Base-by-base conservation (phyloP, 2,888 invertebrate species). In the Allygus modestus region DNA sequence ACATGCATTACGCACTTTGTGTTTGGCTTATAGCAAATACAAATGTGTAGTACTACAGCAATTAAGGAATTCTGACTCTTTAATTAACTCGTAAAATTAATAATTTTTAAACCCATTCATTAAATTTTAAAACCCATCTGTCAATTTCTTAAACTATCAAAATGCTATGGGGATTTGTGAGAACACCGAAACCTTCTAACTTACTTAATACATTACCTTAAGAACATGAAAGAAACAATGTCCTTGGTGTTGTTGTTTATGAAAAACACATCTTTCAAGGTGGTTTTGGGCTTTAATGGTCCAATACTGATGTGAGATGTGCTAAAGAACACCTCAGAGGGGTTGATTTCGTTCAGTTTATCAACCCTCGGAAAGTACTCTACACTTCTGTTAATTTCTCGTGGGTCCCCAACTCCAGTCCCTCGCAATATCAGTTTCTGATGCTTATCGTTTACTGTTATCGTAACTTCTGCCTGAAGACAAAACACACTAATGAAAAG, bases 181-280 rank as follows among this genome's bases (percentile, higher is more conserved):
- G n/a, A n/a, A n/a, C n/a, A n/a, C n/a, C n/a, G n/a, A n/a, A n/a
- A n/a, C n/a, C n/a, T n/a, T n/a, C n/a, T n/a, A n/a, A n/a, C n/a
- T n/a, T n/a, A n/a, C n/a, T n/a, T n/a, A n/a, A n/a, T n/a, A n/a
- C n/a, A n/a, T 54, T 54, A 54, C 54, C 54, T 54, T 20, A 54
- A 54, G 23, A 54, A 54, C 20, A 23, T 7, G 20, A 54, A 54
- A 23, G 54, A 54, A 54, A 54, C 15, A 20, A 54, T 54, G 23
- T 54, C 54, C 20, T 54, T 54, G 54, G 54, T 54, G 11, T 54
- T 54, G 23, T 54, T 54, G 54, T 54, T 54, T 23, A 54, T 23
- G 23, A 54, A 54, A 54, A 54, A 54, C 54, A 54, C 54, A 54
- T 54, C 54, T 23, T 54, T 54, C 54, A 54, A 23, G 23, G 23